These are phyloP conservation scores for Indicator indicator DNA, from an alignment of 2,113 vertebrate species.

Conservation along the genomic window DNA sequence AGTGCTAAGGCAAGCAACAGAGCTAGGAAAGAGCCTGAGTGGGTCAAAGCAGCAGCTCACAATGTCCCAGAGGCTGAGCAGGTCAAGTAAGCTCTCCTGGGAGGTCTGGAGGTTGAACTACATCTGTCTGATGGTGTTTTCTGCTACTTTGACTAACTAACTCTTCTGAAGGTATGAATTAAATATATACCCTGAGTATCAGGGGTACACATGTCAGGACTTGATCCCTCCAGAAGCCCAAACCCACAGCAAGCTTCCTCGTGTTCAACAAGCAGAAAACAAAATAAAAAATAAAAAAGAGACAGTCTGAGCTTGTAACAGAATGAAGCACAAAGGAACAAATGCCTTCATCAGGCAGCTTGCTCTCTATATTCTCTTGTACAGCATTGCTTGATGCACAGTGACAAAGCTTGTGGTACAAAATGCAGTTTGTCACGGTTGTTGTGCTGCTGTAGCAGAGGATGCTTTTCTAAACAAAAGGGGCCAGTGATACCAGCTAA, in stretches of 20 bases:
- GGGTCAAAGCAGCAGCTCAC: neutral
- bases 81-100: neutral
- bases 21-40: neutral
- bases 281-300: neutral
- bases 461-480: neutral
- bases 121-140: neutral
- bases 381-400: neutral
- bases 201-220: neutral
- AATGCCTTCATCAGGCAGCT: neutral
- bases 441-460: neutral
- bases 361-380: neutral
- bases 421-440: neutral
- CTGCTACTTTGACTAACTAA: neutral
- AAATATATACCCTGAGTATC: rapidly evolving
- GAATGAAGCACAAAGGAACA: neutral
- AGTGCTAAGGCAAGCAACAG: neutral
- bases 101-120: neutral
- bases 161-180: neutral
- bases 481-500: neutral
- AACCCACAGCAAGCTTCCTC: neutral
- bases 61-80: neutral
- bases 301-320: neutral
- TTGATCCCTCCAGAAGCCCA: neutral
- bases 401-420: neutral
- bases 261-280: neutral